phyloP scores from a whole-genome alignment of 2,888 invertebrate species.

The Heliconius sara region DNA sequence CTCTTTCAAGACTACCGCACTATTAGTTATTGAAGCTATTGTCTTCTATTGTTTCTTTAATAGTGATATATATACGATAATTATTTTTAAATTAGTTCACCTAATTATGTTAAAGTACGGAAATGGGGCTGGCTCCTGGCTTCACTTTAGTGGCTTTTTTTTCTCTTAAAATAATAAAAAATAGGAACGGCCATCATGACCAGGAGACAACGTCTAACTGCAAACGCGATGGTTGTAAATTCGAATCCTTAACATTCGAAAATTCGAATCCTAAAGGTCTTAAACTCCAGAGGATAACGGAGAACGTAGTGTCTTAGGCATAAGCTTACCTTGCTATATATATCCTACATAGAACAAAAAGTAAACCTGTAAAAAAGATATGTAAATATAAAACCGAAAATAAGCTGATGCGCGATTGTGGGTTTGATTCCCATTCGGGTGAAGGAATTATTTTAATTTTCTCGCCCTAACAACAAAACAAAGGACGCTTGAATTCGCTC shows the following conservation, averaged over 20 bases:
- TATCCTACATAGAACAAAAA: not conserved
- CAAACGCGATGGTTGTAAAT: too few species aligned
- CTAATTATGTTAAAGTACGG: not conserved
- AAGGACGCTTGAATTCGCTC: too few species aligned
- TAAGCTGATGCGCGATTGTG: not conserved
- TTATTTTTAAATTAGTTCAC: slow-evolving; percentile 2
- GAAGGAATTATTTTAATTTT: not conserved
- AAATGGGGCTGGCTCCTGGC: not conserved
- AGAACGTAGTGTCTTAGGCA: not conserved
- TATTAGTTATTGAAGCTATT: slow-evolving; percentile 12
- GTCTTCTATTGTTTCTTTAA: not conserved
- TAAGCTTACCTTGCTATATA: not conserved
- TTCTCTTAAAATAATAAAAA: not conserved
- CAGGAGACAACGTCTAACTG: not conserved
- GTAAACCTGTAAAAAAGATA: not conserved
- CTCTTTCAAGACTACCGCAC: slow-evolving; percentile 14
- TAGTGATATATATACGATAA: not conserved
- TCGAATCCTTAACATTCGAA: too few species aligned
- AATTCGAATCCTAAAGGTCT: too few species aligned
- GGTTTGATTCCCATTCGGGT: not conserved
- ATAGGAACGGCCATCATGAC: not conserved
- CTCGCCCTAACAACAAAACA: too few species aligned
- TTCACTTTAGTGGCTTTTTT: not conserved
- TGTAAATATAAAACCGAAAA: not conserved
- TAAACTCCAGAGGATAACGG: not conserved